Conservation (phyloP, 2,797 vertebrate species). For the Corythornis leucogaster region DNA sequence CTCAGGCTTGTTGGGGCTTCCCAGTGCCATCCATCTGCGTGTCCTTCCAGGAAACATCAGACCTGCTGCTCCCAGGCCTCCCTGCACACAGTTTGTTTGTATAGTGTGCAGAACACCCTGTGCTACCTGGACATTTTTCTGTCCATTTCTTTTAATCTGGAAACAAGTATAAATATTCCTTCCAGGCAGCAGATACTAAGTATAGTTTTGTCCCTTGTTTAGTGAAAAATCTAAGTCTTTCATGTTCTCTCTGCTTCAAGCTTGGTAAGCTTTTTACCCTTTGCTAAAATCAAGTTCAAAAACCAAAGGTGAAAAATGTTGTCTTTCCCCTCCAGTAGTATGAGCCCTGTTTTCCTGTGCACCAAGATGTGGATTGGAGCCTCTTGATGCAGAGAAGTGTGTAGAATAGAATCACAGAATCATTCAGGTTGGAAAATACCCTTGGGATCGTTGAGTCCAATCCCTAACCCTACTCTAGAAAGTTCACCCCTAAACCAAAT, state of each 20-base stretch:
- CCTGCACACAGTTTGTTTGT: neutral
- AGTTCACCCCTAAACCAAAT: too few species aligned
- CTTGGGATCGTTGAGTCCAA: too few species aligned
- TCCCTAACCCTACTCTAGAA: too few species aligned
- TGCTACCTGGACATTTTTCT: neutral
- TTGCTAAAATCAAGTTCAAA: neutral
- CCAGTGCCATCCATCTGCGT: fast-evolving
- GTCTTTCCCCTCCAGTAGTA: neutral
- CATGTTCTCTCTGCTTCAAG: neutral
- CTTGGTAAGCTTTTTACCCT: neutral
- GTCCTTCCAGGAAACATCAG: neutral
- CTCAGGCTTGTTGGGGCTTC: neutral
- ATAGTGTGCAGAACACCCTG: fast-evolving
- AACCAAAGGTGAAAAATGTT: neutral
- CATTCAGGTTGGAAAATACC: too few species aligned
- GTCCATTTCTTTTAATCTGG: neutral
- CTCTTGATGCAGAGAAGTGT: neutral
- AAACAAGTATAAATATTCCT: neutral
- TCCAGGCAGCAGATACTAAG: neutral
- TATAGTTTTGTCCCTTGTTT: neutral
- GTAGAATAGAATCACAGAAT: too few species aligned
- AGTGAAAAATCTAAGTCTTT: neutral
- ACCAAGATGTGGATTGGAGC: neutral
- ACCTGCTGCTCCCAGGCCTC: neutral
- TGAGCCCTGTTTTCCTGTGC: neutral